Conservation (phyloP, 1,140 invertebrate species). For the Sitobion miscanthi region DNA sequence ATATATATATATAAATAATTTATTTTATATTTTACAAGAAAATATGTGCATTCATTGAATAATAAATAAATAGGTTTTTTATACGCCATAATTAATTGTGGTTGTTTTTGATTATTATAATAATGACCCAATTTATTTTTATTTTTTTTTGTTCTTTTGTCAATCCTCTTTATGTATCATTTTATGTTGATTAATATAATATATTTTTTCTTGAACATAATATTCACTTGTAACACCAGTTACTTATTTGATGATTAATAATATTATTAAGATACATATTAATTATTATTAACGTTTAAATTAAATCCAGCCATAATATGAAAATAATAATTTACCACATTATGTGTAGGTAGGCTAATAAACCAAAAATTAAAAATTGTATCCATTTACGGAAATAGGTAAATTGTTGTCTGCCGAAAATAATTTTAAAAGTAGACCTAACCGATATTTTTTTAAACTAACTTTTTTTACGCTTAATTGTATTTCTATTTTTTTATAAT, state of each 20-base stretch:
- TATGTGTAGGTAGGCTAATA: conserved; percentile 39
- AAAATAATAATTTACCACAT: conserved; percentile 29
- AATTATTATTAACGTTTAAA: conserved; percentile 35
- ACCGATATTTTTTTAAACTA: conserved; percentile 52
- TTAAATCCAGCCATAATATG: conserved; percentile 37
- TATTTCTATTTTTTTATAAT: conserved; percentile 55
- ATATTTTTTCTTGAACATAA: conserved; percentile 10
- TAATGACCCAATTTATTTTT: conserved; percentile 21
- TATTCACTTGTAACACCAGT: conserved; percentile 12
- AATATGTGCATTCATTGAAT: conserved; percentile 42
- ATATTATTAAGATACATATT: conserved; percentile 34
- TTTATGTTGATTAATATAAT: conserved; percentile 23
- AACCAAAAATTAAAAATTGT: conserved; percentile 51
- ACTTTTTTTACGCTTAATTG: conserved; percentile 54
- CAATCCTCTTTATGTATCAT: conserved; percentile 44
- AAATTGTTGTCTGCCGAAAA: conserved; percentile 25
- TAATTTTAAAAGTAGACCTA: conserved; percentile 44
- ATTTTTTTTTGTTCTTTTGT: conserved; percentile 10
- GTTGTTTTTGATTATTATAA: conserved; percentile 33
- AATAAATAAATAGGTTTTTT: conserved; percentile 51
- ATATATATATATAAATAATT: conserved; percentile 50
- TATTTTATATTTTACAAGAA: conserved; percentile 51
- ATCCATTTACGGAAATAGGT: neutral
- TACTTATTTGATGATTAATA: conserved; percentile 38
- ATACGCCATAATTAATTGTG: conserved; percentile 42